A percentile compares a stretch with the other conserved stretches of the same genome.
Evolutionary conservation across 2,113 vertebrate genomes (phyloP).

Genomic region (Ammodytes marinus): DNA sequence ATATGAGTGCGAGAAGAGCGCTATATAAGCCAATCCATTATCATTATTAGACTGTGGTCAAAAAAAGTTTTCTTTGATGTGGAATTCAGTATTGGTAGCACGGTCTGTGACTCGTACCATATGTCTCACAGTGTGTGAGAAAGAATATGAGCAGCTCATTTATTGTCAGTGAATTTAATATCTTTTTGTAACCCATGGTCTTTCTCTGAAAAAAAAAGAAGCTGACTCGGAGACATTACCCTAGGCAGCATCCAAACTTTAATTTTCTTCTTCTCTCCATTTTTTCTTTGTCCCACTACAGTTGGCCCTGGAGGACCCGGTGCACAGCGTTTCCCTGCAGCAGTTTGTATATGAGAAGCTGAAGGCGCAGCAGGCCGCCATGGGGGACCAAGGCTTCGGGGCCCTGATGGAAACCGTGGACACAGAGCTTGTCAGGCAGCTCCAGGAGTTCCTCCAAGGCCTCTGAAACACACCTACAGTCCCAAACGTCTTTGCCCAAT

Average conservation of each 20-base stretch:
- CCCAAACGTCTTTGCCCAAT: constrained; percentile 50
- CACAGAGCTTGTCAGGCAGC: constrained; percentile 93
- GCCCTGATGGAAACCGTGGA: constrained; percentile 97
- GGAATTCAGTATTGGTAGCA: background rate
- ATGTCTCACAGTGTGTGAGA: background rate
- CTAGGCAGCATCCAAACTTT: constrained; percentile 19
- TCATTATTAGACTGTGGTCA: too few relatives aligned
- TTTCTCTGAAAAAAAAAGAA: background rate
- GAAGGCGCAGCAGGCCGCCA: constrained; percentile 92
- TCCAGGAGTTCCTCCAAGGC: constrained; percentile 94
- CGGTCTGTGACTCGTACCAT: background rate
- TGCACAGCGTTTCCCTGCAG: constrained; percentile 94
- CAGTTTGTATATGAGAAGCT: constrained; percentile 97
- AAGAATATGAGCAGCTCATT: constrained; percentile 2
- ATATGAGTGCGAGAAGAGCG: too few relatives aligned
- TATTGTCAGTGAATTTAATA: background rate
- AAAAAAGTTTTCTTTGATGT: background rate
- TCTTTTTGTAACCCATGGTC: background rate
- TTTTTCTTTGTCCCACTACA: constrained; percentile 66
- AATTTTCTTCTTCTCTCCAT: constrained; percentile 29
- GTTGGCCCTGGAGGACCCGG: constrained; percentile 95
- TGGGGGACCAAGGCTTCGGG: constrained; percentile 93
- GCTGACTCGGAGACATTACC: background rate
- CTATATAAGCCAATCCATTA: too few relatives aligned
- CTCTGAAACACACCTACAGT: constrained; percentile 82